Conservation (phyloP, 1,140 invertebrate genomes). For the Eriocheir sinensis region DNA sequence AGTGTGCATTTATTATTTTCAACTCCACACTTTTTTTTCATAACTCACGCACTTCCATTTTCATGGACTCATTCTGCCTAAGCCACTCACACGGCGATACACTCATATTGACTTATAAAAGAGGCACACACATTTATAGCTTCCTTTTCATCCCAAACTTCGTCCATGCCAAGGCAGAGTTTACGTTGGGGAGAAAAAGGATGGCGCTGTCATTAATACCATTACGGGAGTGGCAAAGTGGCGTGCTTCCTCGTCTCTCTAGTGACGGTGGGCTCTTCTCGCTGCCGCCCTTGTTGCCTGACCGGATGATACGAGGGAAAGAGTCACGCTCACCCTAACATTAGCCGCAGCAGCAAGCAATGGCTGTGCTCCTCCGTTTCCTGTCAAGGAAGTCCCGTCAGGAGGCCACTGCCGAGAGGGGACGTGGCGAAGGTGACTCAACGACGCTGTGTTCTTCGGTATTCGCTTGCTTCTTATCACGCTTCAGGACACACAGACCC, state of each 20-base stretch:
- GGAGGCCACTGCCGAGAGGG: not conserved
- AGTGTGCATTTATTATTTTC: not conserved
- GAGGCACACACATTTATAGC: too few species aligned
- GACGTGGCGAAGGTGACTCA: not conserved
- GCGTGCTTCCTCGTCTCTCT: not conserved
- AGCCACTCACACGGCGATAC: too few species aligned
- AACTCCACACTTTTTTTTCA: not conserved
- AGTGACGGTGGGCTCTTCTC: not conserved
- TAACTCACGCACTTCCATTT: not conserved
- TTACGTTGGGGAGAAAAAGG: too few species aligned
- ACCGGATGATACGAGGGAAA: slow-evolving; percentile 12
- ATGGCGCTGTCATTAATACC: not conserved
- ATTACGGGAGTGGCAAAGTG: not conserved
- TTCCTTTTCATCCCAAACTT: too few species aligned
- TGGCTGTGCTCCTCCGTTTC: not conserved
- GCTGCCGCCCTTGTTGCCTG: not conserved
- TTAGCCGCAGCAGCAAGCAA: slow-evolving; percentile 3
- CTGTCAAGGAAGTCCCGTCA: not conserved
- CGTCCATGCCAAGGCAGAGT: too few species aligned
- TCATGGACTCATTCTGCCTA: not conserved
- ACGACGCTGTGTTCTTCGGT: not conserved
- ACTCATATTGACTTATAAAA: too few species aligned
- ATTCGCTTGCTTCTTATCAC: not conserved
- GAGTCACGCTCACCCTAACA: not conserved
- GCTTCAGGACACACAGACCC: not conserved